Conservation (phyloP, 1,140 invertebrate genomes). For the Leptinotarsa lineolata region DNA sequence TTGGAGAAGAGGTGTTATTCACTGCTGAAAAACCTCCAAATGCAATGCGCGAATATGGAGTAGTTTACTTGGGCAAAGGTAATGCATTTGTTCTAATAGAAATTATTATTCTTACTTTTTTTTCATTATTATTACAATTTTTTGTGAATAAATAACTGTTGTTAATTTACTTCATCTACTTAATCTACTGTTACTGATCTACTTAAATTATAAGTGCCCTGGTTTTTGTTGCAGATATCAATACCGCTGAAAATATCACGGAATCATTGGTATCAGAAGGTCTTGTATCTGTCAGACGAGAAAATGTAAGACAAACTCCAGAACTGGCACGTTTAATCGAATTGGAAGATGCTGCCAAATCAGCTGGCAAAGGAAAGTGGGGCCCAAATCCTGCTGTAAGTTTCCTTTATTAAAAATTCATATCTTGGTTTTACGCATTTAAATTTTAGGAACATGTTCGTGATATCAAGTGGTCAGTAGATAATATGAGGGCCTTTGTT, state of each 20-base stretch:
- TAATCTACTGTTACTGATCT: no score
- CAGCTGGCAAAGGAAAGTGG: conserved; percentile 87
- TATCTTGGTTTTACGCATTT: conserved; percentile 30
- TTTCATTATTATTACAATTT: background rate
- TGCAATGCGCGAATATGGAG: conserved; percentile 84
- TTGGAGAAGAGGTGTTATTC: conserved; percentile 88
- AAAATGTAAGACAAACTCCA: conserved; percentile 69
- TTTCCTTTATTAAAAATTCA: background rate
- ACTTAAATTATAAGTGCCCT: no score
- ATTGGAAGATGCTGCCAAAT: conserved; percentile 89
- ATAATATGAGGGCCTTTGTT: conserved; percentile 81
- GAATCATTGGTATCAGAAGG: conserved; percentile 88
- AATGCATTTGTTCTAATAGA: conserved; percentile 28
- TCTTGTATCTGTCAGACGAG: conserved; percentile 79
- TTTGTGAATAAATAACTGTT: no score
- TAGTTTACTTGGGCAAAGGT: conserved; percentile 84
- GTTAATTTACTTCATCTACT: no score
- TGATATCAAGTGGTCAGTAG: conserved; percentile 85
- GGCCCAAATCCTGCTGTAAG: conserved; percentile 34
- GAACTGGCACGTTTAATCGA: conserved; percentile 75
- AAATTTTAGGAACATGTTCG: conserved; percentile 71
- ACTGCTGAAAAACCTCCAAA: conserved; percentile 72
- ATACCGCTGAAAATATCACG: conserved; percentile 82
- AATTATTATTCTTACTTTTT: background rate
- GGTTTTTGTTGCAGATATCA: conserved; percentile 61